A percentile compares a stretch with the other conserved stretches of the same genome.
phyloP scores from a whole-genome alignment of 2,113 vertebrate genomes.

The Rhabdomys dilectus region DNA sequence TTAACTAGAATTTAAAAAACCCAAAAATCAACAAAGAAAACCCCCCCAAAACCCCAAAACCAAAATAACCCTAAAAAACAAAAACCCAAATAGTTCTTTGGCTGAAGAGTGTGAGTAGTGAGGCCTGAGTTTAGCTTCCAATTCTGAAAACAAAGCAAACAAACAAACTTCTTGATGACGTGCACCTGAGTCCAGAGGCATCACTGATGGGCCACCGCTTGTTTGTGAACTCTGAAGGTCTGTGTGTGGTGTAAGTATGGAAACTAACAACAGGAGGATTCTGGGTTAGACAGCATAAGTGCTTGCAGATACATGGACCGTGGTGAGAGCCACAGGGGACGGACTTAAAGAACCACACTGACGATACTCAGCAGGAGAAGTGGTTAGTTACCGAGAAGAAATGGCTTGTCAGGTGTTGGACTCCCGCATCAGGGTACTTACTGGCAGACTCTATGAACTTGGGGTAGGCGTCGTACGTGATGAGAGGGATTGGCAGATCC shows the following conservation, averaged over 20 bases:
- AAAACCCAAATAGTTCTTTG: neutral
- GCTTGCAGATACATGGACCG: neutral
- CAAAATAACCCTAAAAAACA: neutral
- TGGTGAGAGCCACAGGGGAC: neutral
- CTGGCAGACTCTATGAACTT: conserved; percentile 98
- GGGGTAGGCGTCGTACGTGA: conserved; percentile 98
- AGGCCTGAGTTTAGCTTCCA: neutral
- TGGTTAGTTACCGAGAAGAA: neutral
- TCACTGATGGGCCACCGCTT: neutral
- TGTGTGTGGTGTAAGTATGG: neutral
- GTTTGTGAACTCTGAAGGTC: neutral
- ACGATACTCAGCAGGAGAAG: neutral
- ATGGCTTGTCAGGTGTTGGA: fast-evolving
- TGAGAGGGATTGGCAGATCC: conserved; percentile 98
- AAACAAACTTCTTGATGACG: neutral
- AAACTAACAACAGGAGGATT: conserved; percentile 10
- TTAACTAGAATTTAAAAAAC: conserved; percentile 9
- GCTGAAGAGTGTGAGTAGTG: neutral
- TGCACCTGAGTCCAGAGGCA: neutral
- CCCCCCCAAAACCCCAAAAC: no score
- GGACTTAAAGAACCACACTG: neutral
- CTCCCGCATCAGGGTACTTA: conserved; percentile 83
- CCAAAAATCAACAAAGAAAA: no score
- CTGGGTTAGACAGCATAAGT: neutral
- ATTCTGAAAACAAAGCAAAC: neutral